Base-by-base conservation (phyloP, 2,888 invertebrate species). In the Lobophora halterata region DNA sequence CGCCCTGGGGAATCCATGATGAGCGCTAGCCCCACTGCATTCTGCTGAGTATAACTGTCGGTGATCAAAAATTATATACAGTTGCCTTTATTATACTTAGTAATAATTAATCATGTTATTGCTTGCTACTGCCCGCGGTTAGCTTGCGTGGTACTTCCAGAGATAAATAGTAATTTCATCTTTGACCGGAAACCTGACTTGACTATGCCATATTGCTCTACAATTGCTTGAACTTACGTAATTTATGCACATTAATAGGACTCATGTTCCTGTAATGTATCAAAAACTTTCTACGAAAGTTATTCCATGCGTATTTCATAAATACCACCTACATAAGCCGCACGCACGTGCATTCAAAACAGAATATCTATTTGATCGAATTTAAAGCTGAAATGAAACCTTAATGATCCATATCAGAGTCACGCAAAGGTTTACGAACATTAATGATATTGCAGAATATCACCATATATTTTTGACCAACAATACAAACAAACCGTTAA, bases 1-100 rank as follows among this genome's bases (percentile, higher is more conserved):
- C 63, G 71, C 82, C 79, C 76, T 71, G 70, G 83, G 77, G 83
- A 82, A 81, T 85, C 79, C 68, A 65, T 78, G 79, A 85, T 79
- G 82, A 83, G 77, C 71, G 61, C 71, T 68, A 65, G 65, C 65
- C 65, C 68, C 65, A 69, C 66, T 80, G 79, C 81, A 76, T 70
- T 72, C 56, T 68, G 61, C 61, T 59, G 21, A 38, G 33, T 43
- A 43, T 37, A 37, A 43, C 37, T 43, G 33, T 43, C 33, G 21
- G 14, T 18, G 5, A 6, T 17, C 17, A n/a, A 2, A 6, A 14
- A n/a, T n/a, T n/a, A n/a, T n/a, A n/a, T n/a, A n/a, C n/a, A n/a
- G n/a, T n/a, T n/a, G n/a, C n/a, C n/a, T n/a, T n/a, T n/a, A n/a
- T n/a, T n/a, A n/a, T n/a, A n/a, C n/a, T n/a, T n/a, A n/a, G n/a